Evolutionary conservation across 2,888 invertebrate genomes (phyloP), one percentile per base, ranked within the genome.

Genomic region (Drepana falcataria): DNA sequence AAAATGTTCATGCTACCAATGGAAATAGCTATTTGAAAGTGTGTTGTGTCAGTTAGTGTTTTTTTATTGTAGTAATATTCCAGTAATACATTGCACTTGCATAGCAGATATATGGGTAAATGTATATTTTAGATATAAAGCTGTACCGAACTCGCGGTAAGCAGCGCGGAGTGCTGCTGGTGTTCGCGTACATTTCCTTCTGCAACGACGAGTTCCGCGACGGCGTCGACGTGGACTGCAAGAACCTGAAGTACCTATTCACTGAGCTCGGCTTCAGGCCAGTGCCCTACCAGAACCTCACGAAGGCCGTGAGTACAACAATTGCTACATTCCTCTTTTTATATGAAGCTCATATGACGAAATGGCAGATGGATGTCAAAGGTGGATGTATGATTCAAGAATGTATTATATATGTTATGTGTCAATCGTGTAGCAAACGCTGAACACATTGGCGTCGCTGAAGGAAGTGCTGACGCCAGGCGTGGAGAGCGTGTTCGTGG

Each of bases 221-320:
- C 48, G 95, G 95, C 40, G 94, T 93, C n/a, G 85, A 92, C 56
- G 80, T 87, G 2, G 95, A 95, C 82, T 88, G 91, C 64, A 69
- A 81, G 53, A 92, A 93, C 63, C 80, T 95, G 55, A 86, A 91
- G 64, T 79, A 92, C 52, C 78, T 95, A n/a, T 94, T 94, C 72
- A 69, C 69, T 7, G 91, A 93, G 74, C 84, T 95, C 54, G 93
- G 93, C 9, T 94, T 94, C 68, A 75, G 81, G 49, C 85, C 90
- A 47, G 71, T 82, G 53, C 71, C 76, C 2, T 83, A 89, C 63
- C 72, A 71, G 52, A 83, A 93, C 71, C 81, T 91, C 51, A 85
- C 81, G 0, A 77, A 73, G 53, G 58, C 76, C 60, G 93, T 92
- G 68, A 76, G 21, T 21, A 21, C 21, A 21, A 21, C 21, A 21